These are phyloP conservation scores for Hyaena hyaena DNA, from an alignment of 2,113 vertebrate species.

Conservation along the genomic window DNA sequence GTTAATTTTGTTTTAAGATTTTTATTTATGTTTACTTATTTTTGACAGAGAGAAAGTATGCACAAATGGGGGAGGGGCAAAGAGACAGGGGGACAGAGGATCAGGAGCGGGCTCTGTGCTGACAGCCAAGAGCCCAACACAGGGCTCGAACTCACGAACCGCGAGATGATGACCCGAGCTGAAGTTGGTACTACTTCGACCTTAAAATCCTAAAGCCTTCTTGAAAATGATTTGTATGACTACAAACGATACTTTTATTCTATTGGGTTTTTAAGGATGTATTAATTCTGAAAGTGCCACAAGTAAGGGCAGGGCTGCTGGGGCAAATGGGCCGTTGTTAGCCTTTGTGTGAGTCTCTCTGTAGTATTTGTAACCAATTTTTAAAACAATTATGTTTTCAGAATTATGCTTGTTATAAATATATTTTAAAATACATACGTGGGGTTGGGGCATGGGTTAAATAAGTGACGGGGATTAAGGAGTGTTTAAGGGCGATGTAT, in stretches of 20 bases:
- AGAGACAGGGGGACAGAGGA: too few species aligned
- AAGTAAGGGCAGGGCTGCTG: background rate
- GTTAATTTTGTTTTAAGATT: too few species aligned
- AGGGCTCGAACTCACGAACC: too few species aligned
- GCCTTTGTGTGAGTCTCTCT: background rate
- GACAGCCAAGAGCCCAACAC: too few species aligned
- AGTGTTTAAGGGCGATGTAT: background rate
- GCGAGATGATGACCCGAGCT: too few species aligned
- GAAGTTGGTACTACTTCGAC: background rate
- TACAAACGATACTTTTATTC: background rate
- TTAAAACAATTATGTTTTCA: background rate
- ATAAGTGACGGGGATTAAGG: background rate
- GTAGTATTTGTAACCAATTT: background rate
- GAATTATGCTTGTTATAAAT: background rate
- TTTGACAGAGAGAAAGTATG: too few species aligned
- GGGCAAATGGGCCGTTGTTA: background rate
- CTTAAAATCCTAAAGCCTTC: background rate
- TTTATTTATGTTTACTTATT: too few species aligned
- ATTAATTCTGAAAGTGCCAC: background rate
- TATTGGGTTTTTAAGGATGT: background rate
- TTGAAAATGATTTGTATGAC: background rate
- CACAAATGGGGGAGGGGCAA: too few species aligned
- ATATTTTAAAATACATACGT: background rate
- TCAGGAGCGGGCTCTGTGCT: too few species aligned
- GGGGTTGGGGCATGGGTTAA: background rate